Base-by-base conservation (phyloP, 2,113 vertebrate genomes). In the Carassius auratus region DNA sequence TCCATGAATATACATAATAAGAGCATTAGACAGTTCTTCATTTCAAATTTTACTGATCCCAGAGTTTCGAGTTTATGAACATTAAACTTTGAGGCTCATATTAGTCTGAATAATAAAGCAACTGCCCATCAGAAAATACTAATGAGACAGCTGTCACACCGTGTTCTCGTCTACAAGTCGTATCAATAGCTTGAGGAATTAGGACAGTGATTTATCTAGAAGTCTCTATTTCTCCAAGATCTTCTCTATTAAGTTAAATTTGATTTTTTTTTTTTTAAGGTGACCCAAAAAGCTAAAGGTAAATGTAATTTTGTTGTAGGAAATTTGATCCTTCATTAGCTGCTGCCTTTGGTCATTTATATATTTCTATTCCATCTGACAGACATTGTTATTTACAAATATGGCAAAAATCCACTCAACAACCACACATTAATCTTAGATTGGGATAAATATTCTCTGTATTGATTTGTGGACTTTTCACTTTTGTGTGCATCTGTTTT, bases 261-360 rank as follows among this genome's bases (percentile, higher is more conserved):
- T 12, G 36, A 45, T 55, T 3, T 21, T 69, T 68, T 45, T 45
- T 12, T 38, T 57, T 55, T 19, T 19, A 57, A 57, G 15, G 17
- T 69, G 15, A 9, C 15, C 1, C 0, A 4, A 0, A 19, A 5
- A 38, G 38, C 17, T 71, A 38, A 71, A 71, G 33, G 36, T 69
- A 74, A 74, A 79, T 21, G 79, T 50, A n/a, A 45, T 83, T 86
- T n/a, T 48, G 48, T 73, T 84, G 57, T 57, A 86, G 69, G 77
- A 45, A 59, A 88, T 78, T 79, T 86, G 64, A 84, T 42, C 66
- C 85, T 79, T 81, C 66, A 86, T 89, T 79, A 83, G 52, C 74
- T 42, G 64, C 62, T 64, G 57, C 50, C 84, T 83, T 84, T 86
- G 66, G 76, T 84, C 66, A 88, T 75, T 61, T 74, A 61, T 83